These are phyloP conservation scores for Sebastes iracundus DNA, from an alignment of 2,797 vertebrate genomes.

Conservation along the genomic window DNA sequence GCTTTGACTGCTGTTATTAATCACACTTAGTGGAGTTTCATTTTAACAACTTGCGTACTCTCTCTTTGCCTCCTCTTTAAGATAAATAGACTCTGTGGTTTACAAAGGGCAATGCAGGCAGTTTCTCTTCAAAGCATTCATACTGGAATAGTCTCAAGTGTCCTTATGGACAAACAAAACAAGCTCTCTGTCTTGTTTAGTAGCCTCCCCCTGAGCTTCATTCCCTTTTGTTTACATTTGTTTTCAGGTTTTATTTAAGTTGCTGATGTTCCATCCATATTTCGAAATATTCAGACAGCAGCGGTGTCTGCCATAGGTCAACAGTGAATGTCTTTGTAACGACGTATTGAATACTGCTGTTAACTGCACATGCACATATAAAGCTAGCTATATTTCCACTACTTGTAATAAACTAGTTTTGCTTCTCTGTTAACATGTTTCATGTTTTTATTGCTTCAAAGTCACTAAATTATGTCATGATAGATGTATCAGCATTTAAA, in stretches of 20 bases:
- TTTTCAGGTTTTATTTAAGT: constrained; percentile 37
- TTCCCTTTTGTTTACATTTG: constrained; percentile 18
- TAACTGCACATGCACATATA: constrained; percentile 36
- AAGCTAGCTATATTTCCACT: constrained; percentile 44
- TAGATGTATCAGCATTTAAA: not conserved
- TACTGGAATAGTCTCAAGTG: constrained; percentile 59
- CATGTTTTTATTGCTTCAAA: not conserved
- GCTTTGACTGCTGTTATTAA: constrained; percentile 46
- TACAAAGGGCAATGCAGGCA: not conserved
- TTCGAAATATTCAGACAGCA: constrained; percentile 13
- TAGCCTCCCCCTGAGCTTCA: constrained; percentile 21
- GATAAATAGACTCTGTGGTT: not conserved
- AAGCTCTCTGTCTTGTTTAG: constrained; percentile 10
- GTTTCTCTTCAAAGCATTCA: constrained; percentile 37
- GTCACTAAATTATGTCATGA: not conserved
- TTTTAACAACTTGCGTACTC: not conserved
- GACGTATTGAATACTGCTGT: constrained; percentile 31
- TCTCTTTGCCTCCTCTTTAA: constrained; percentile 21
- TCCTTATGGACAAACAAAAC: constrained; percentile 19
- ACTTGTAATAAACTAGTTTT: constrained; percentile 69
- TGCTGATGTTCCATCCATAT: constrained; percentile 47
- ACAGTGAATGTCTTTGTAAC: constrained; percentile 48
- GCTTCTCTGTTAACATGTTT: constrained; percentile 26
- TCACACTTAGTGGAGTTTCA: not conserved
- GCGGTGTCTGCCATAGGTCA: constrained; percentile 15